Evolutionary conservation across 2,797 vertebrate species (phyloP).

Genomic region (Ficedula albicollis): DNA sequence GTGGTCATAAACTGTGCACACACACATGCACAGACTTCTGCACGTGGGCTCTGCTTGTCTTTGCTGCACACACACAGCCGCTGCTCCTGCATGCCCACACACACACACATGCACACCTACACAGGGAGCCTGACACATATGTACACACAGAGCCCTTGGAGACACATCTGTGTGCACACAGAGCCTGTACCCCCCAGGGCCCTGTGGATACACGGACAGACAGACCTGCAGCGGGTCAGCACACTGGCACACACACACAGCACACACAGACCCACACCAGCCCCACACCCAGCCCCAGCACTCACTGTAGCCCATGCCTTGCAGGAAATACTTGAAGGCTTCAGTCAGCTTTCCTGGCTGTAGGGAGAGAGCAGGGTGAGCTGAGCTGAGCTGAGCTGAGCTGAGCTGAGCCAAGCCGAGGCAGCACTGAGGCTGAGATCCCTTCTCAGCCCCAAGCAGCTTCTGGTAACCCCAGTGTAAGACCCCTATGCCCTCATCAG

Average conservation of each 20-base stretch:
- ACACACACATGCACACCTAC: background rate
- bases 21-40: background rate
- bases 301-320: constrained; percentile 99
- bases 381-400: background rate
- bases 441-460: fast-evolving
- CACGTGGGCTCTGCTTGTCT: background rate
- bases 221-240: background rate
- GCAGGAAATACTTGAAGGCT: constrained; percentile 99
- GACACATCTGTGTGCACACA: background rate
- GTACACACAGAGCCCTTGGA: background rate
- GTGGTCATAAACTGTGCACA: background rate
- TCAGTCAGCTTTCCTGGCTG: constrained; percentile 97
- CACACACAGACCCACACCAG: fast-evolving
- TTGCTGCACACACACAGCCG: background rate
- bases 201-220: fast-evolving
- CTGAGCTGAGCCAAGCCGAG: background rate
- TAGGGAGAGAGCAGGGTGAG: background rate
- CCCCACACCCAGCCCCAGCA: constrained; percentile 31
- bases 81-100: background rate
- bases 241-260: fast-evolving
- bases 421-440: background rate
- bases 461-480: background rate
- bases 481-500: background rate
- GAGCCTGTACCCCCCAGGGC: background rate
- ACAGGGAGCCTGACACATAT: fast-evolving